phyloP scores from a whole-genome alignment of 2,888 invertebrate species.

The Eumacrocentrus americanus region DNA sequence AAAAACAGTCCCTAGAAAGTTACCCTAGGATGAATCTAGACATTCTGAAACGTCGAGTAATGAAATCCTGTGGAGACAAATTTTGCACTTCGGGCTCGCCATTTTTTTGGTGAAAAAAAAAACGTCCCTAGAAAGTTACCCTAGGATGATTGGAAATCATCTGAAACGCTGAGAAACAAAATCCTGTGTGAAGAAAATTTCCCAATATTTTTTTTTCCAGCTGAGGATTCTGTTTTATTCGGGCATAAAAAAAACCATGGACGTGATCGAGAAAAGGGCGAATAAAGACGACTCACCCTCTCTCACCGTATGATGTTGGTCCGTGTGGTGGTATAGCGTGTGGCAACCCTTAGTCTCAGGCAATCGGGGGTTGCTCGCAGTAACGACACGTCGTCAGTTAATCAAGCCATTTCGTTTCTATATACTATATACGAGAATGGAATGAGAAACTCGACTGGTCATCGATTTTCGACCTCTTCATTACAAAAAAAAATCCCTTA shows the following conservation, averaged over 20 bases:
- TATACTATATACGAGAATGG: slow-evolving; percentile 43
- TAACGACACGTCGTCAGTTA: slow-evolving; percentile 60
- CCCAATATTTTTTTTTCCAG: background rate
- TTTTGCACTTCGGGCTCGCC: too few species aligned
- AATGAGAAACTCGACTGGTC: slow-evolving; percentile 44
- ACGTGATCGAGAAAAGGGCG: background rate
- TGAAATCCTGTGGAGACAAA: too few species aligned
- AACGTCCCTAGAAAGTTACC: too few species aligned
- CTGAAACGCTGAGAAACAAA: too few species aligned
- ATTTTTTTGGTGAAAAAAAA: too few species aligned
- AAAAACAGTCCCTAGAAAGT: too few species aligned
- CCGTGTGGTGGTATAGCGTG: slow-evolving; percentile 1
- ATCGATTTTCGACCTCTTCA: slow-evolving; percentile 19
- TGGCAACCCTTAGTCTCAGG: slow-evolving; percentile 31
- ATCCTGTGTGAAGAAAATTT: too few species aligned
- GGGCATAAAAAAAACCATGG: background rate
- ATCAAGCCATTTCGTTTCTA: slow-evolving; percentile 60
- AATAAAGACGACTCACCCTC: slow-evolving; percentile 1
- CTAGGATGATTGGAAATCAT: too few species aligned
- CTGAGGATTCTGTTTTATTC: background rate
- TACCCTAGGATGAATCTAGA: too few species aligned
- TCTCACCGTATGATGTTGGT: background rate
- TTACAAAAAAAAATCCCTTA: slow-evolving; percentile 2
- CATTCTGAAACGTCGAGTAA: too few species aligned
- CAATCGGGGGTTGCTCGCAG: slow-evolving; percentile 51